These are phyloP conservation scores for Oncorhynchus clarkii DNA, from an alignment of 2,113 vertebrate species.

Conservation along the genomic window DNA sequence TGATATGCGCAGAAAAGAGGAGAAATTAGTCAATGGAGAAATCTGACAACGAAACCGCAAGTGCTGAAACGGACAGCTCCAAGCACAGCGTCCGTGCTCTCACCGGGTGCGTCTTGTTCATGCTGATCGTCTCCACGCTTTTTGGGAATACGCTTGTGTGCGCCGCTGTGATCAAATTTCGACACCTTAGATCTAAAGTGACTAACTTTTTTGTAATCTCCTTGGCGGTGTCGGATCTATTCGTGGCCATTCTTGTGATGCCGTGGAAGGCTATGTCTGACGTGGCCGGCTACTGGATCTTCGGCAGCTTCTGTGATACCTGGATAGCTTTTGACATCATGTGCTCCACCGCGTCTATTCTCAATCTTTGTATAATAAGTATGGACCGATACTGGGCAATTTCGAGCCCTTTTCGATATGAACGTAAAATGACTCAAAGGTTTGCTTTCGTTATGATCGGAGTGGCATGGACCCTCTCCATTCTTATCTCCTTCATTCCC, in stretches of 20 bases:
- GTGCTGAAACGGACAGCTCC: not conserved
- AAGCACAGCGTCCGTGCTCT: not conserved
- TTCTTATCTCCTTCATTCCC: conserved; percentile 3
- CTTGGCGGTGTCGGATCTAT: not conserved
- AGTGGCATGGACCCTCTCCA: not conserved
- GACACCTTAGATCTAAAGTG: conserved; percentile 5
- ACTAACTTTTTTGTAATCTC: conserved; percentile 2
- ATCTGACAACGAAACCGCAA: not conserved
- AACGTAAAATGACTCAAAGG: conserved; percentile 8
- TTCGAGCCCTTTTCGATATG: conserved; percentile 4
- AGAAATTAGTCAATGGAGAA: conserved; percentile 4
- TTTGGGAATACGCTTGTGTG: conserved; percentile 1
- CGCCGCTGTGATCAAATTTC: conserved; percentile 2
- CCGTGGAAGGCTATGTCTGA: conserved; percentile 5
- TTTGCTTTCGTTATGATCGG: conserved; percentile 8
- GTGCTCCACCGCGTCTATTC: conserved; percentile 2
- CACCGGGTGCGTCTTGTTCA: not conserved
- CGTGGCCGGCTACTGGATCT: not conserved
- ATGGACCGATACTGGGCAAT: conserved; percentile 12
- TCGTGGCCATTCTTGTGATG: conserved; percentile 2
- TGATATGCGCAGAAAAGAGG: not conserved
- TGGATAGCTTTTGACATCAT: conserved; percentile 13
- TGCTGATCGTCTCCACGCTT: conserved; percentile 1
- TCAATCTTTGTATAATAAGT: conserved; percentile 10
- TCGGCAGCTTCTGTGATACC: conserved; percentile 1